A percentile compares a stretch with the other conserved stretches of the same genome.
These are phyloP conservation scores for Acrocephalus scirpaceus DNA, from an alignment of 2,797 vertebrate species.

Conservation along the genomic window DNA sequence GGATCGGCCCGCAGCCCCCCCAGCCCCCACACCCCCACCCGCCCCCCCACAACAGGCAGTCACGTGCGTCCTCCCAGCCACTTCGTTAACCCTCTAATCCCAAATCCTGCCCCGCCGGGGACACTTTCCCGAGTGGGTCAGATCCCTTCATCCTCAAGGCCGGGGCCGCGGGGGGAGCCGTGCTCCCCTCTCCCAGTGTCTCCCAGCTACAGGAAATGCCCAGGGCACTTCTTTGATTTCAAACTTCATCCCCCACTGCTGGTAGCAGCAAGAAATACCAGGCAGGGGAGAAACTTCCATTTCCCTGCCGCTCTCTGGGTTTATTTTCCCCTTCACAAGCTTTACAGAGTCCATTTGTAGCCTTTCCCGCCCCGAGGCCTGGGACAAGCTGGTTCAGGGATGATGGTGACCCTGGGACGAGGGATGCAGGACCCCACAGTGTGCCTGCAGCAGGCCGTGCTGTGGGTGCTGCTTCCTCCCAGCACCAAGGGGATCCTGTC, in stretches of 20 bases:
- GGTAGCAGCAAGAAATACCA: background rate
- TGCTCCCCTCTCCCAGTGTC: background rate
- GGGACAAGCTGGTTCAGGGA: background rate
- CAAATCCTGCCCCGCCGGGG: background rate
- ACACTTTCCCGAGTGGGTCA: background rate
- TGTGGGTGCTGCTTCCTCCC: too few species aligned
- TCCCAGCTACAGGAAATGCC: background rate
- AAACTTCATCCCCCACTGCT: background rate
- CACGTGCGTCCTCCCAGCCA: background rate
- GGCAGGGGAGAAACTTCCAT: background rate
- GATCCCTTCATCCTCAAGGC: background rate
- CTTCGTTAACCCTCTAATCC: constrained; percentile 29
- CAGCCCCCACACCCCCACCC: background rate
- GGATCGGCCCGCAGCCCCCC: background rate
- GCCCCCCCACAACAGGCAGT: background rate
- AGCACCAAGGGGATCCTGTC: accelerated
- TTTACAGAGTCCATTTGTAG: accelerated
- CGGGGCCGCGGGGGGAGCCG: background rate
- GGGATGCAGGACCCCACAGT: background rate
- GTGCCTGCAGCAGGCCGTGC: background rate
- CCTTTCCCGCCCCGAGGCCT: background rate
- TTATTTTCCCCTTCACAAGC: background rate
- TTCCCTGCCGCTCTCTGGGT: accelerated
- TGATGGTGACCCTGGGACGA: accelerated
- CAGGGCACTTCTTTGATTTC: background rate